phyloP scores from a whole-genome alignment of 1,140 invertebrate genomes.

The Drosophila lini region DNA sequence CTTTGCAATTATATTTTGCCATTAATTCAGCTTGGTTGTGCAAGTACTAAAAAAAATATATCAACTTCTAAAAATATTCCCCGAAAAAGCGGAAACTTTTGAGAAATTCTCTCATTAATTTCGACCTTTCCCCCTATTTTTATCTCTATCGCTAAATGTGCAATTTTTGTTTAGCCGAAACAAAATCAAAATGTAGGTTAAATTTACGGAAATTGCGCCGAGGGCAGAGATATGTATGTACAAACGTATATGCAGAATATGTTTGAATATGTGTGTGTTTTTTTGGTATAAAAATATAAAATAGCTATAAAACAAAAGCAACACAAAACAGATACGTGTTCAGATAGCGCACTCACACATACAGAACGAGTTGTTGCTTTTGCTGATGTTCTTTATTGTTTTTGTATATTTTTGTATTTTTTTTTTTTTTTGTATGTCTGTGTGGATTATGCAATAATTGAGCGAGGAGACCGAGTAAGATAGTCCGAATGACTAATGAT shows the following conservation, averaged over 20 bases:
- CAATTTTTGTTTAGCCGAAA: slow-evolving; percentile 42
- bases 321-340: slow-evolving; percentile 65
- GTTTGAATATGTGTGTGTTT: slow-evolving; percentile 2
- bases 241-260: slow-evolving; percentile 5
- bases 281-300: slow-evolving; percentile 61
- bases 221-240: slow-evolving; percentile 20
- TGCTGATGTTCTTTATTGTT: slow-evolving; percentile 46
- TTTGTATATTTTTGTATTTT: slow-evolving; percentile 14
- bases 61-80: slow-evolving; percentile 27
- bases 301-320: slow-evolving; percentile 59
- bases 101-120: slow-evolving; percentile 10
- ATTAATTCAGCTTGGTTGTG: slow-evolving; percentile 55
- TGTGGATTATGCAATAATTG: slow-evolving; percentile 48
- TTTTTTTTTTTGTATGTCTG: slow-evolving; percentile 5
- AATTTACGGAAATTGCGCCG: slow-evolving; percentile 78
- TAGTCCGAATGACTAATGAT: slow-evolving; percentile 46
- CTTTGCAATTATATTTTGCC: not conserved
- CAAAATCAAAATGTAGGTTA: slow-evolving; percentile 74
- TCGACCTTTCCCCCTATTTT: slow-evolving; percentile 4
- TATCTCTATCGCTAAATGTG: slow-evolving; percentile 9
- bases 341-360: slow-evolving; percentile 55
- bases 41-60: slow-evolving; percentile 4
- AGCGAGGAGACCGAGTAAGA: slow-evolving; percentile 36
- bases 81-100: slow-evolving; percentile 1
- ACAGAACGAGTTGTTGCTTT: slow-evolving; percentile 42